Evolutionary conservation across 2,113 vertebrate genomes (phyloP), one percentile per base, ranked within the genome.

Genomic region (Struthio camelus): DNA sequence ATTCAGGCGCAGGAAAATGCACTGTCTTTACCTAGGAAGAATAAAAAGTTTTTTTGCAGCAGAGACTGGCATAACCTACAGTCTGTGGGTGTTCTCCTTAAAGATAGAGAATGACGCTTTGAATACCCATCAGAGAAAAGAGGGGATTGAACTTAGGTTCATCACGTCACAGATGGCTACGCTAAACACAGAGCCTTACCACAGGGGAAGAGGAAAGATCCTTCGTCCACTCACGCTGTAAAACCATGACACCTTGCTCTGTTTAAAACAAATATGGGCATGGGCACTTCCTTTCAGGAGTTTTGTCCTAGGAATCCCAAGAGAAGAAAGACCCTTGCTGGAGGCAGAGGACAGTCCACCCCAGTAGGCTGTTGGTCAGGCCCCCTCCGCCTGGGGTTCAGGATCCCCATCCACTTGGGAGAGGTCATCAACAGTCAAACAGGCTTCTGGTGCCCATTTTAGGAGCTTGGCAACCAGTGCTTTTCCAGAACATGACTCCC

Each of bases 211-310:
- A 90, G 36, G 85, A 91, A 90, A 73, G 65, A 58, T 0, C 0
- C 13, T 87, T 93, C 58, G 64, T 83, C 58, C 73, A 62, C 40
- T 71, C 56, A 10, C 64, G 51, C 82, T 85, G 80, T 8, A 75
- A 40, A 94, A 15, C 36, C 70, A 61, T 36, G 73, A 91, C 72
- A 38, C 19, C 7, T 81, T 64, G 34, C 48, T 95, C 36, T 53
- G 72, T 32, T 85, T 50, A 19, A 85, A 88, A 95, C 80, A 54
- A 90, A 87, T 94, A 96, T 59, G 34, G 80, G 36, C 44, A 44
- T 0, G 0, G 76, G 17, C 32, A 44, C n/a, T 54, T 34, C 50
- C n/a, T 94, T 91, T 70, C 58, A 40, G 38, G 17, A 80, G 48
- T 78, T 95, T 70, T 90, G 34, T 62, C 82, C 67, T 58, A 90